A percentile compares a stretch with the other conserved stretches of the same genome.
phyloP scores from a whole-genome alignment of 2,113 vertebrate genomes.

The Nothoprocta perdicaria region DNA sequence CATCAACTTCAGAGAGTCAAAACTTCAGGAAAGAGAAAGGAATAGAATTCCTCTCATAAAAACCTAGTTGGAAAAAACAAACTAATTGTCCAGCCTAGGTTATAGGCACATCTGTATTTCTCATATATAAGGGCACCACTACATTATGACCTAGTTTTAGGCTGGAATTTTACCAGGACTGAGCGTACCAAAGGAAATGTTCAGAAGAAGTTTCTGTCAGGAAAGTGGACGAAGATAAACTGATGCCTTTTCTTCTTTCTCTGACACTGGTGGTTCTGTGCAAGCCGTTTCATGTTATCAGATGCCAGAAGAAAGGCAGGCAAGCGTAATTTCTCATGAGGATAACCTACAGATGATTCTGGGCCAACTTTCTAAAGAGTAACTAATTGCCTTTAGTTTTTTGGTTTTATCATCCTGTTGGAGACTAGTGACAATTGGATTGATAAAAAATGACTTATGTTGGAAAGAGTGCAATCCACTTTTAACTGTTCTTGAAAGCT shows the following conservation, averaged over 20 bases:
- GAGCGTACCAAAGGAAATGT: neutral
- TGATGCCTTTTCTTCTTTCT: neutral
- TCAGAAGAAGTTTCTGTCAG: neutral
- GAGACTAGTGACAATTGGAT: neutral
- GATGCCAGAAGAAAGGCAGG: neutral
- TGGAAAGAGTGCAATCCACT: neutral
- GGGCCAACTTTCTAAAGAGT: neutral
- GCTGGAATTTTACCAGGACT: neutral
- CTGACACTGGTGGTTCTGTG: neutral
- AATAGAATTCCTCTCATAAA: neutral
- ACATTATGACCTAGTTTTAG: neutral
- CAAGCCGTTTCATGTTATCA: neutral
- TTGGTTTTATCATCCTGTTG: neutral
- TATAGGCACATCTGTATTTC: neutral
- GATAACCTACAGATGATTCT: neutral
- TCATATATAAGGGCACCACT: neutral
- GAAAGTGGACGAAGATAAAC: neutral
- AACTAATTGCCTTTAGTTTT: slow-evolving; percentile 3
- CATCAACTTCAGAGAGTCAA: neutral
- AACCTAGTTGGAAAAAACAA: neutral
- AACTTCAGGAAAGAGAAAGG: neutral
- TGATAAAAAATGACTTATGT: slow-evolving; percentile 42
- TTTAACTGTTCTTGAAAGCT: neutral
- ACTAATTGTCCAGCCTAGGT: neutral
- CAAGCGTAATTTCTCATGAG: slow-evolving; percentile 19